phyloP scores from a whole-genome alignment of 2,888 invertebrate genomes.

The Diadegma fenestrale region DNA sequence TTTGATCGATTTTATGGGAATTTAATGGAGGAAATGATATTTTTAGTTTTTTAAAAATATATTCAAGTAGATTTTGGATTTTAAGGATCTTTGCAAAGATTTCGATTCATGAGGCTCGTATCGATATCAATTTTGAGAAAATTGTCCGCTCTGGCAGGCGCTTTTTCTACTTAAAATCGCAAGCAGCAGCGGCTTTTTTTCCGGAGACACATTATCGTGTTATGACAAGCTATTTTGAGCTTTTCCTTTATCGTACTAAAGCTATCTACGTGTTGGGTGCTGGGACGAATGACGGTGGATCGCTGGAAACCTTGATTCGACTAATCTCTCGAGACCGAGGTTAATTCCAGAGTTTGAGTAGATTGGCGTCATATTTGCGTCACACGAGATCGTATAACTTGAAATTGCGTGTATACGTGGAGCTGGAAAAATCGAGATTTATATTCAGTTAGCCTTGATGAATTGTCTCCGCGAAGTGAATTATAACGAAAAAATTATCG shows the following conservation, averaged over 20 bases:
- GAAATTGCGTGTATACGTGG: neutral
- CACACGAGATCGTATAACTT: constrained; percentile 8
- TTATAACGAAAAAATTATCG: neutral
- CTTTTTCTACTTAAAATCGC: neutral
- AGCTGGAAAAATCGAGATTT: neutral
- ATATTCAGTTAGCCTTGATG: neutral
- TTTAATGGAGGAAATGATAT: neutral
- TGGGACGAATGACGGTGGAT: neutral
- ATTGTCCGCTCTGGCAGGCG: neutral
- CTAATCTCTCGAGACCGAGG: neutral
- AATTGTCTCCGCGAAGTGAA: neutral
- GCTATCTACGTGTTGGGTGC: neutral
- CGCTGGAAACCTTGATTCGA: neutral
- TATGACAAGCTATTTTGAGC: neutral
- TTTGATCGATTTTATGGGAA: neutral
- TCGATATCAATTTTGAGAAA: neutral
- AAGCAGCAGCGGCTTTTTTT: neutral
- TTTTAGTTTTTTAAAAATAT: neutral
- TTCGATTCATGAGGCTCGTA: neutral
- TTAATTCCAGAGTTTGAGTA: neutral
- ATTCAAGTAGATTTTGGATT: neutral
- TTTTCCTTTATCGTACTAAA: neutral
- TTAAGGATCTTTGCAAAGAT: neutral
- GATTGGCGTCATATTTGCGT: neutral
- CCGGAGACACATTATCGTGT: neutral